Percentiles rank a stretch among this genome's conserved stretches.
These are phyloP conservation scores for Chelmon rostratus DNA, from an alignment of 2,797 vertebrate species.

Conservation along the genomic window DNA sequence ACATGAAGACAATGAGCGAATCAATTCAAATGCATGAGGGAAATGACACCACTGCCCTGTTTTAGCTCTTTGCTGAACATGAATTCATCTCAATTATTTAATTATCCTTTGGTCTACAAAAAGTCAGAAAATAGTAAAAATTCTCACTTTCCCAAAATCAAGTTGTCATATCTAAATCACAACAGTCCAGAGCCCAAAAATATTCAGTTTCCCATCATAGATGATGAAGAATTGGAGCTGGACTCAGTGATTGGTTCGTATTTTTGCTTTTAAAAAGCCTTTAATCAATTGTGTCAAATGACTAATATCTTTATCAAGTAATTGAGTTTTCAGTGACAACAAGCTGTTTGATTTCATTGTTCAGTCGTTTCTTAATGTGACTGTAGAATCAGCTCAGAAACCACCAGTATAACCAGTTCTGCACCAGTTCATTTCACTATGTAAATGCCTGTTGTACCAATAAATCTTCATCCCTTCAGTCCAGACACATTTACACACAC, in stretches of 20 bases:
- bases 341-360: not conserved
- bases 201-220: not conserved
- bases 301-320: not conserved
- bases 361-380: not conserved
- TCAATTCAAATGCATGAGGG: not conserved
- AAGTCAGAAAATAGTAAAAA: not conserved
- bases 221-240: not conserved
- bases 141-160: not conserved
- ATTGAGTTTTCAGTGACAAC: conserved; percentile 1
- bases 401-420: conserved; percentile 14
- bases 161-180: not conserved
- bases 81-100: not conserved
- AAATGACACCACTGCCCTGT: not conserved
- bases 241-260: not conserved
- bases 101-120: not conserved
- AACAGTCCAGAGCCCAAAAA: not conserved
- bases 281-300: not conserved
- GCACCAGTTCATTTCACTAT: conserved; percentile 25
- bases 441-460: conserved; percentile 29
- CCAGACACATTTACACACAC: conserved; percentile 18
- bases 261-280: not conserved
- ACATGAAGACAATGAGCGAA: not conserved
- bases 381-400: conserved; percentile 14
- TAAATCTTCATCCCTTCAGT: conserved; percentile 44
- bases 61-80: not conserved